These are phyloP conservation scores for Pangasianodon hypophthalmus DNA, from an alignment of 2,113 vertebrate genomes.

Conservation along the genomic window DNA sequence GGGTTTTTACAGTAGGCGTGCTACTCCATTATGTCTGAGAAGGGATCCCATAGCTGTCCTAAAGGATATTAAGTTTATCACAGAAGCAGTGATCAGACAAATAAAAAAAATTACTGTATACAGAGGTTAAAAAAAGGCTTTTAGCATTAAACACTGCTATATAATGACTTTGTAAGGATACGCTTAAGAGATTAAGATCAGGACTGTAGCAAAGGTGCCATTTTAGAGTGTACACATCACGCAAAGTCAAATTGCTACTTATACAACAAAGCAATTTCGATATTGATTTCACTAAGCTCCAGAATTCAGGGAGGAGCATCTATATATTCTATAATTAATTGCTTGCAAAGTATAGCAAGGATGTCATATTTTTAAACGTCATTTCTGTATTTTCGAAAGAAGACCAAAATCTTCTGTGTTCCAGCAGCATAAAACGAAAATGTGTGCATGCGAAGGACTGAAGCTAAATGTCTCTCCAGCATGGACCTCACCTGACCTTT, in stretches of 20 bases:
- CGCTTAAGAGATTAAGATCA: neutral
- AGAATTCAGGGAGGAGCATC: neutral
- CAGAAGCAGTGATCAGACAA: neutral
- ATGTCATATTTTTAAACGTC: neutral
- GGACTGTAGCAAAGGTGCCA: neutral
- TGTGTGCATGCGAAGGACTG: conserved; percentile 34
- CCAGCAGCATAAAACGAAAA: conserved; percentile 14
- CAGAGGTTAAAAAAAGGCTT: neutral
- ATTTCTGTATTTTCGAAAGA: neutral
- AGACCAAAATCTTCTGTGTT: neutral
- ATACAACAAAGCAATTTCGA: neutral
- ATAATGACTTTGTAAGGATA: neutral
- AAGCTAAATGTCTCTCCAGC: conserved; percentile 58
- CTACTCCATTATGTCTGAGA: neutral
- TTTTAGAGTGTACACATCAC: neutral
- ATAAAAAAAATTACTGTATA: neutral
- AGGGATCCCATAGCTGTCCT: neutral
- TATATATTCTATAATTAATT: neutral
- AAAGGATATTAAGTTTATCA: neutral
- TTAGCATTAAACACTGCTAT: neutral
- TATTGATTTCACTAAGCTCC: neutral
- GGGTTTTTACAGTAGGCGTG: neutral
- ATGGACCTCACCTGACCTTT: conserved; percentile 55
- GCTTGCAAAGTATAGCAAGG: neutral
- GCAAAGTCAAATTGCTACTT: neutral